Percentiles rank a stretch among this genome's conserved stretches.
phyloP scores from a whole-genome alignment of 2,888 invertebrate genomes.

The Ophion ventricosus region DNA sequence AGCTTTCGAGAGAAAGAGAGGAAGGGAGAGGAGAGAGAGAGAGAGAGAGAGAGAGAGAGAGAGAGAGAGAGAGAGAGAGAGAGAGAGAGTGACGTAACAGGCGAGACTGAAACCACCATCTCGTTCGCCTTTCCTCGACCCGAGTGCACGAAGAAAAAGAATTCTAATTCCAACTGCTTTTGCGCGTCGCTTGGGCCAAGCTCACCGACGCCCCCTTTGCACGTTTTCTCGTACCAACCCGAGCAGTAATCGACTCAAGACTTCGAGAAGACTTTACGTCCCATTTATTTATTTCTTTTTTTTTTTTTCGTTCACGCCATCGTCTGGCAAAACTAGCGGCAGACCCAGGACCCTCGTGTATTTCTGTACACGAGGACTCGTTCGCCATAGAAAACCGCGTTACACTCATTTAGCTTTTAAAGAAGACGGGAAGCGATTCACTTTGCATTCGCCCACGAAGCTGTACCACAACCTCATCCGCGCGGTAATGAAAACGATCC shows the following conservation, averaged over 20 bases:
- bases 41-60: conserved; percentile 11
- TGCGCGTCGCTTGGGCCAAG: conserved; percentile 27
- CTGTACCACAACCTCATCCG: neutral
- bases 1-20: conserved; percentile 31
- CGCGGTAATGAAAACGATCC: neutral
- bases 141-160: conserved; percentile 36
- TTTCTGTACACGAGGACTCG: conserved; percentile 18
- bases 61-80: conserved; percentile 23
- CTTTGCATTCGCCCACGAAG: neutral
- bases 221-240: conserved; percentile 49
- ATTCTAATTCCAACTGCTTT: conserved; percentile 58
- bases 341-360: neutral
- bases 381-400: conserved; percentile 50
- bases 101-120: conserved; percentile 56
- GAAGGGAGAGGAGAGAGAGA: conserved; percentile 11
- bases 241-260: conserved; percentile 58
- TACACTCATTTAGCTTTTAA: conserved; percentile 39
- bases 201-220: conserved; percentile 31
- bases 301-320: conserved; percentile 42
- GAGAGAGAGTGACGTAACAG: conserved; percentile 47
- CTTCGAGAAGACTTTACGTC: conserved; percentile 55
- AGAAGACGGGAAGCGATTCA: conserved; percentile 42
- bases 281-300: conserved; percentile 22
- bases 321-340: conserved; percentile 49
- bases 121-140: conserved; percentile 57